Percentiles rank a stretch among this genome's conserved stretches.
These are phyloP conservation scores for Phyllotreta cruciferae DNA, from an alignment of 2,888 invertebrate genomes.

Conservation along the genomic window DNA sequence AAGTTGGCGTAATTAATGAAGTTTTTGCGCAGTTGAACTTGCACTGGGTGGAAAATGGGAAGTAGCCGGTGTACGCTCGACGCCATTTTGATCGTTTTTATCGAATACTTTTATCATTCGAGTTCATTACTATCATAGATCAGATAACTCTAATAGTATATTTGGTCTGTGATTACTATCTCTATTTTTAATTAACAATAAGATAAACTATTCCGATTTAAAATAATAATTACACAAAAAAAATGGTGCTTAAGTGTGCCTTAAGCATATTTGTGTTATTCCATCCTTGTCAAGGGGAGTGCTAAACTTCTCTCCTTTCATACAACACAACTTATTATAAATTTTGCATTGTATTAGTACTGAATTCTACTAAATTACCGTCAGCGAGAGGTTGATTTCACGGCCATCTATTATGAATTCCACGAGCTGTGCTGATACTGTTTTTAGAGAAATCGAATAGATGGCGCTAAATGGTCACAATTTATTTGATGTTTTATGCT, in stretches of 20 bases:
- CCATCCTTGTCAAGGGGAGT: conserved; percentile 98
- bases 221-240: conserved; percentile 46
- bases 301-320: conserved; percentile 98
- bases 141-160: too few species aligned
- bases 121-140: too few species aligned
- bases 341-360: conserved; percentile 22
- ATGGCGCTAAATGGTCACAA: neutral
- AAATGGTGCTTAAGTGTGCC: conserved; percentile 62
- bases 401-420: neutral
- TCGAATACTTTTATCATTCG: too few species aligned
- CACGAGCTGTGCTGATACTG: too few species aligned
- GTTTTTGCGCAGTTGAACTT: too few species aligned
- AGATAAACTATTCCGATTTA: too few species aligned
- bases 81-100: conserved; percentile 7
- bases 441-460: neutral
- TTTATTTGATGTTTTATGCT: too few species aligned
- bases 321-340: conserved; percentile 74
- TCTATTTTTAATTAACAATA: too few species aligned
- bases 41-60: too few species aligned
- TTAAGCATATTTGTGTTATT: conserved; percentile 67
- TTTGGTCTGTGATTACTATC: too few species aligned
- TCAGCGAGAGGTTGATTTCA: conserved; percentile 1
- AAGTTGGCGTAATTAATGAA: neutral
- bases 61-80: neutral
- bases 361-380: neutral